Base-by-base conservation (phyloP, 1,140 invertebrate species). In the Lethrus apterus region DNA sequence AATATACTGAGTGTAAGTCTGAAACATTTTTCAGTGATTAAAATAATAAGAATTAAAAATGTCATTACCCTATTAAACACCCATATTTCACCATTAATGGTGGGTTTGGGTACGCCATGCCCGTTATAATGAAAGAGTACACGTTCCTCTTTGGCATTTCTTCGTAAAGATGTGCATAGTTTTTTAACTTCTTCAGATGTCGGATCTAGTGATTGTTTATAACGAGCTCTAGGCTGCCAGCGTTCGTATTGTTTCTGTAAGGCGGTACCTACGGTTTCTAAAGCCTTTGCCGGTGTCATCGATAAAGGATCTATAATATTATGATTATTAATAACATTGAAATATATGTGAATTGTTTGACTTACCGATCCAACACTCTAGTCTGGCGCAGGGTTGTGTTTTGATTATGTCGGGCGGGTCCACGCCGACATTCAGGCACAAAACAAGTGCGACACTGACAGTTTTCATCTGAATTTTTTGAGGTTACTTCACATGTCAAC, bases 51-150 rank as follows among this genome's bases (percentile, higher is more conserved):
- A 36, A 8, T 3, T 21, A 44, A n/a, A 44, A 29, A 32, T 19
- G 2, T 49, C 50, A 68, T 68, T 64, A 92, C 89, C 70, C 87
- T 81, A 73, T 99, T 99, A 69, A 99, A 99, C 3, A 99, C 95
- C 97, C 97, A 99, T 60, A 99, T 95, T 79, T 99, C 96, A 9
- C 97, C 96, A 74, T 99, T 98, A 19, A 80, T 77, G 5, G 97
- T 99, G 23, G 97, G 96, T 70, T 89, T 91, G 29, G 97, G 97
- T 40, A 99, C 97, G 32, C 96, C 97, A 70, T 99, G 97, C 0
- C 97, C 97, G 73, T 98, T 99, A 65, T 99, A 99, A 72, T 99
- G 96, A 74, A 99, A 99, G 4, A 99, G 73, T 15, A 99, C 94
- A 56, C 97, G 77, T 65, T 99, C 97, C 58, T 99, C 96, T 72